Evolutionary conservation across 2,113 vertebrate genomes (phyloP).

Genomic region (Uropsilus gracilis): DNA sequence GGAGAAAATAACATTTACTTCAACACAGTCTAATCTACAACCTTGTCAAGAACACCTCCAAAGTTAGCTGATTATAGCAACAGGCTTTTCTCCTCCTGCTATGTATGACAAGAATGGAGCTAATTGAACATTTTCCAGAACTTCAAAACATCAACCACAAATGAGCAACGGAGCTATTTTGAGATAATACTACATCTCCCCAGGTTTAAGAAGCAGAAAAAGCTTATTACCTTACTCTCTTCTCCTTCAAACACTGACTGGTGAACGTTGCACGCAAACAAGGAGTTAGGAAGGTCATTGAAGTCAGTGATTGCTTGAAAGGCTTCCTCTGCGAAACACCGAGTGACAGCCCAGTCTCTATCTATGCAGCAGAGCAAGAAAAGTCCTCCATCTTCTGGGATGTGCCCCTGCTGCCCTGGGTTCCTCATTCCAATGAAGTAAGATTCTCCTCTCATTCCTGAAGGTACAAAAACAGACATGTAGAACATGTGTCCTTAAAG

Average conservation of each 20-base stretch:
- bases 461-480: constrained; percentile 20
- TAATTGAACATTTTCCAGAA: neutral
- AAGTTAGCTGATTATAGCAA: neutral
- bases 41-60: neutral
- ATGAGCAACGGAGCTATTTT: neutral
- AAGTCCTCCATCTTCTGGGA: constrained; percentile 85
- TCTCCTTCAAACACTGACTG: constrained; percentile 92
- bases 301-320: constrained; percentile 92
- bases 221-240: constrained; percentile 88
- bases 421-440: constrained; percentile 88
- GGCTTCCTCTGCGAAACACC: constrained; percentile 86
- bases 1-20: neutral
- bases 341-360: constrained; percentile 81
- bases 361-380: constrained; percentile 87
- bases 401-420: constrained; percentile 80
- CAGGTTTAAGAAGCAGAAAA: neutral
- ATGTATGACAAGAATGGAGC: neutral
- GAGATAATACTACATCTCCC: neutral
- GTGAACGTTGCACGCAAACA: constrained; percentile 93
- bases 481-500: neutral
- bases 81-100: constrained; percentile 3
- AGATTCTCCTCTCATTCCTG: constrained; percentile 91
- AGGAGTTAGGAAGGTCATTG: constrained; percentile 91
- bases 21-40: neutral
- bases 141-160: neutral